A percentile compares a stretch with the other conserved stretches of the same genome.
These are phyloP conservation scores for Atlantisia rogersi DNA, from an alignment of 2,113 vertebrate species.

Conservation along the genomic window DNA sequence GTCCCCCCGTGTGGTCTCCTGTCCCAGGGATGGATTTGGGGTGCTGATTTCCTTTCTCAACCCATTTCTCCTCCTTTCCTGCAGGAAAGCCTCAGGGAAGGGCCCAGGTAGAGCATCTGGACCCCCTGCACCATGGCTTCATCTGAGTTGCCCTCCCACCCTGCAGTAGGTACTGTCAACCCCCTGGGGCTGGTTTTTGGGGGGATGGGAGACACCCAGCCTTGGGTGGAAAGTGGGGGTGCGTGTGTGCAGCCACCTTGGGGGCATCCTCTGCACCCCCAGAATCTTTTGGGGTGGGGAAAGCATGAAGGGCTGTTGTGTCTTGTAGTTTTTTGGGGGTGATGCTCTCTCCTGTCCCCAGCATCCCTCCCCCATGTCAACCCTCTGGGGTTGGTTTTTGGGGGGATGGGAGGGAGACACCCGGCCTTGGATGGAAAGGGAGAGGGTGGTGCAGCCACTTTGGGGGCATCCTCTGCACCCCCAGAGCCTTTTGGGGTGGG, in stretches of 20 bases:
- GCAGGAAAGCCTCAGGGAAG: slow-evolving; percentile 37
- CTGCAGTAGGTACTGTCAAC: slow-evolving; percentile 62
- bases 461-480: no score
- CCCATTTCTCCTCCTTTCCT: neutral
- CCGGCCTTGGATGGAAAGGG: no score
- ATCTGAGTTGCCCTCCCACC: slow-evolving; percentile 18
- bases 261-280: neutral
- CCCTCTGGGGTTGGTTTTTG: no score
- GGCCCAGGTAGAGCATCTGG: neutral
- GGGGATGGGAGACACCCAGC: no score
- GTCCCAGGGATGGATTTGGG: neutral
- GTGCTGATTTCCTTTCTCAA: neutral
- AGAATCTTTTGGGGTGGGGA: fast-evolving
- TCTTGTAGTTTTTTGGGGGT: neutral
- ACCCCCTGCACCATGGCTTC: slow-evolving; percentile 60
- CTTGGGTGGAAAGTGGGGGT: neutral
- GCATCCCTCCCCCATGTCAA: no score
- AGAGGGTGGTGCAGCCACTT: no score
- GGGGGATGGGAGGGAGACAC: no score
- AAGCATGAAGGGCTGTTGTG: fast-evolving
- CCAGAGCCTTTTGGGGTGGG: no score
- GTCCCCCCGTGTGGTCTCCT: neutral
- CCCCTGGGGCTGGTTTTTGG: fast-evolving
- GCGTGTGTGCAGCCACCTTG: fast-evolving
- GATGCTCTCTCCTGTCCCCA: neutral